Conservation (phyloP, 2,888 invertebrate species). For the Yponomeuta cagnagella region DNA sequence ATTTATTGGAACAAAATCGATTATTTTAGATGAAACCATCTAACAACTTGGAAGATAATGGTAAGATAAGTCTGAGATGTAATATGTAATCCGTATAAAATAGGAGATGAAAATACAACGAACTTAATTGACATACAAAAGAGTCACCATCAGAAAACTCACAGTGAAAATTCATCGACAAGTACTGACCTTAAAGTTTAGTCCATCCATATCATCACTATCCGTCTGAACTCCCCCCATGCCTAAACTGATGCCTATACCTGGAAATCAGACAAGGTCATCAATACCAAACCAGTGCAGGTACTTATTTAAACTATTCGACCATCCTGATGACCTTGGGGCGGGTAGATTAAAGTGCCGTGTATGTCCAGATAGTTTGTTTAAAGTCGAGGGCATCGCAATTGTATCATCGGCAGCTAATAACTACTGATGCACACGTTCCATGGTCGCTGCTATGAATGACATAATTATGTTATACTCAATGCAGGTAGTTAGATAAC, state of each 20-base stretch:
- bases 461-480: neutral
- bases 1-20: neutral
- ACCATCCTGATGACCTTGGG: slow-evolving; percentile 14
- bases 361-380: neutral
- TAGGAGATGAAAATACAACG: too few species aligned
- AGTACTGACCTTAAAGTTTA: slow-evolving; percentile 37
- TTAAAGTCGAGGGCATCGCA: slow-evolving; percentile 45
- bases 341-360: neutral
- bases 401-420: slow-evolving; percentile 45
- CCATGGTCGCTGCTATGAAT: slow-evolving; percentile 11
- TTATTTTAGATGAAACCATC: neutral
- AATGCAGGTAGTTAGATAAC: neutral
- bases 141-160: neutral
- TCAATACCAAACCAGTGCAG: neutral
- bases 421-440: slow-evolving; percentile 23
- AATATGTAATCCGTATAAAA: too few species aligned
- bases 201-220: slow-evolving; percentile 29
- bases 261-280: slow-evolving; percentile 33
- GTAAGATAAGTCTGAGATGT: too few species aligned
- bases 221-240: slow-evolving; percentile 36
- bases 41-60: too few species aligned
- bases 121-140: too few species aligned
- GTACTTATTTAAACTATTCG: neutral
- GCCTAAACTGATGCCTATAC: slow-evolving; percentile 52
- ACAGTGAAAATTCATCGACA: neutral